Percentiles rank a stretch among this genome's conserved stretches.
Conservation (phyloP, 2,888 invertebrate species). For the Microchrysa polita region DNA sequence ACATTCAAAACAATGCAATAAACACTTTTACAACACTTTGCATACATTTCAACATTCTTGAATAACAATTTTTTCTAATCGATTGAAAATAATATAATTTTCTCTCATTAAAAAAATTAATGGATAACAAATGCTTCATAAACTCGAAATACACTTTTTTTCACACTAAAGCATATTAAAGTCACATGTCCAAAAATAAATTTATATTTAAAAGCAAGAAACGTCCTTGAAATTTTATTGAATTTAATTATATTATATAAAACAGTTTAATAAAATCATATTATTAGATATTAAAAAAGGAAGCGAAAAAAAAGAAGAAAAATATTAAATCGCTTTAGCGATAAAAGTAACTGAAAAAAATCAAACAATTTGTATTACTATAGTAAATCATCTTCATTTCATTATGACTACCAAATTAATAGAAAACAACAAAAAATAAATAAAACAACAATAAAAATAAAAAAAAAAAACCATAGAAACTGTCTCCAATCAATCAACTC, state of each 20-base stretch:
- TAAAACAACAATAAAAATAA: background rate
- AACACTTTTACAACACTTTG: too few relatives aligned
- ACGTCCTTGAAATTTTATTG: constrained; percentile 12
- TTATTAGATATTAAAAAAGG: background rate
- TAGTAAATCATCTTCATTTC: background rate
- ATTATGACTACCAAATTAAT: too few relatives aligned
- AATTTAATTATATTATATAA: constrained; percentile 1
- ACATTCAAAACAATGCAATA: too few relatives aligned
- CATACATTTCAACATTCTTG: too few relatives aligned
- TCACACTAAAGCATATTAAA: background rate
- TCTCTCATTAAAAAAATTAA: too few relatives aligned
- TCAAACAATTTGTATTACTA: constrained; percentile 10
- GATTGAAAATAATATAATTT: too few relatives aligned
- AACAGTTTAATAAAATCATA: too few relatives aligned
- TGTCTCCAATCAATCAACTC: too few relatives aligned
- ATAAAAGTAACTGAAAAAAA: background rate
- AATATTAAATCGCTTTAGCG: constrained; percentile 3
- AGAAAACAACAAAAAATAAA: too few relatives aligned
- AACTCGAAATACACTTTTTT: background rate
- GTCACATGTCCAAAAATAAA: constrained; percentile 6
- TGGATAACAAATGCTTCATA: too few relatives aligned
- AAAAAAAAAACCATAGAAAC: background rate
- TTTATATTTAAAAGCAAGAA: background rate
- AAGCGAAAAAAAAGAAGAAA: background rate
- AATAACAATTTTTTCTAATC: too few relatives aligned